Conservation (phyloP, 2,113 vertebrate species). For the Fregata magnificens region DNA sequence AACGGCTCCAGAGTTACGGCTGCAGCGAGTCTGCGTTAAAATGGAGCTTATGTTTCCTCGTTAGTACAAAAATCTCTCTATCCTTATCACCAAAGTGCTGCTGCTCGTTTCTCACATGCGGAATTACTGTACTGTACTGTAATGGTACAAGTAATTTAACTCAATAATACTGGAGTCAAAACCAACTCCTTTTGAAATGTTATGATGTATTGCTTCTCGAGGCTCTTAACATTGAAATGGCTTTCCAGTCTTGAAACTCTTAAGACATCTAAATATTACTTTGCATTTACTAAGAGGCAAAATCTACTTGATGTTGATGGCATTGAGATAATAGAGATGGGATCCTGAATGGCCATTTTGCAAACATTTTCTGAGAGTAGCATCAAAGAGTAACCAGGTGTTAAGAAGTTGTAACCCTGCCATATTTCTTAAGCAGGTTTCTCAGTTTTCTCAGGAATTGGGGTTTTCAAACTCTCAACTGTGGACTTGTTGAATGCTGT, state of each 20-base stretch:
- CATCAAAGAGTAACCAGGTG: neutral
- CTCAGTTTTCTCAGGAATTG: neutral
- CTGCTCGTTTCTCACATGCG: neutral
- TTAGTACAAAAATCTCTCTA: neutral
- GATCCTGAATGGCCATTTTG: neutral
- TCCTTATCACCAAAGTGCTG: neutral
- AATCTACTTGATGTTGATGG: neutral
- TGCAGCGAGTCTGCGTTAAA: neutral
- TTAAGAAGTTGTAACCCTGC: neutral
- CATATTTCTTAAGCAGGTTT: neutral
- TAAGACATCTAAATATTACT: neutral
- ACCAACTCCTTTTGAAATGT: neutral
- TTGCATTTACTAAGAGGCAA: neutral
- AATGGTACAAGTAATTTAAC: neutral
- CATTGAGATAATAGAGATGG: neutral
- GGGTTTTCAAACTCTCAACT: neutral
- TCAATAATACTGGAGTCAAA: neutral
- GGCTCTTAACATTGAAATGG: neutral
- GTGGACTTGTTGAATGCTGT: fast-evolving
- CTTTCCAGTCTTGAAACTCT: neutral
- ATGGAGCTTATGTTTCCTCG: neutral
- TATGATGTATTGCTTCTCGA: neutral
- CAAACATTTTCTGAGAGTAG: neutral
- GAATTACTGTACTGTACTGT: neutral
- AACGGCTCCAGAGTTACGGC: neutral